A percentile compares a stretch with the other conserved stretches of the same genome.
These are phyloP conservation scores for Balanococcus diminutus DNA, from an alignment of 2,888 invertebrate species.

Conservation along the genomic window DNA sequence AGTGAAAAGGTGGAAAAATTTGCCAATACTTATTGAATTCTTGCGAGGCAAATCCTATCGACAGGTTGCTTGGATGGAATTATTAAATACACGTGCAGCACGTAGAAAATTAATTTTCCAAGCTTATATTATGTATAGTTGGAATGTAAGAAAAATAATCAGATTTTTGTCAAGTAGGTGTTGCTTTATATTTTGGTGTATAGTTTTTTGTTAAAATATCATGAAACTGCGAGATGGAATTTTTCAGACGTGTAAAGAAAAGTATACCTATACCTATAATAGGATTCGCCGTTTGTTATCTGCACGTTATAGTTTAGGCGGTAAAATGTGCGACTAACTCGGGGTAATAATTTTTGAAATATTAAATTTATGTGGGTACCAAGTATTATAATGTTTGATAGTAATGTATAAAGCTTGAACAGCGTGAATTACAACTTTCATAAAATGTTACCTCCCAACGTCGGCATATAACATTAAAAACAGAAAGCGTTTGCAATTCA, in stretches of 20 bases:
- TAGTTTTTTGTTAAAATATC: background rate
- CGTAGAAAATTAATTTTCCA: background rate
- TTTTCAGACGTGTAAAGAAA: conserved; percentile 7
- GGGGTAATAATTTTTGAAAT: conserved; percentile 49
- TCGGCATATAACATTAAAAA: conserved; percentile 31
- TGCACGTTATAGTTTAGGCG: conserved; percentile 3
- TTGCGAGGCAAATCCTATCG: background rate
- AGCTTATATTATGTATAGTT: background rate
- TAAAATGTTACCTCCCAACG: conserved; percentile 51
- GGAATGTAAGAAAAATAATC: background rate
- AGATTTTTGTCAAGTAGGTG: background rate
- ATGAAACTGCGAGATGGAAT: background rate
- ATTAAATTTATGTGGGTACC: conserved; percentile 48
- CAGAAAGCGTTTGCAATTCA: conserved; percentile 23
- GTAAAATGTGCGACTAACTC: background rate
- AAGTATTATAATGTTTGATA: conserved; percentile 50
- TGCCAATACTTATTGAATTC: background rate
- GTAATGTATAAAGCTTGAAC: conserved; percentile 42
- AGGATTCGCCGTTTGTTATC: conserved; percentile 19
- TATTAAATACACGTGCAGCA: background rate
- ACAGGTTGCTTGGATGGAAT: background rate
- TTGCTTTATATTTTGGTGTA: background rate
- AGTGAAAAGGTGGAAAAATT: background rate
- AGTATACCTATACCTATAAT: no score
- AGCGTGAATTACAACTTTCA: conserved; percentile 51